Conservation (phyloP, 2,888 invertebrate genomes). For the Cyclophora punctaria region DNA sequence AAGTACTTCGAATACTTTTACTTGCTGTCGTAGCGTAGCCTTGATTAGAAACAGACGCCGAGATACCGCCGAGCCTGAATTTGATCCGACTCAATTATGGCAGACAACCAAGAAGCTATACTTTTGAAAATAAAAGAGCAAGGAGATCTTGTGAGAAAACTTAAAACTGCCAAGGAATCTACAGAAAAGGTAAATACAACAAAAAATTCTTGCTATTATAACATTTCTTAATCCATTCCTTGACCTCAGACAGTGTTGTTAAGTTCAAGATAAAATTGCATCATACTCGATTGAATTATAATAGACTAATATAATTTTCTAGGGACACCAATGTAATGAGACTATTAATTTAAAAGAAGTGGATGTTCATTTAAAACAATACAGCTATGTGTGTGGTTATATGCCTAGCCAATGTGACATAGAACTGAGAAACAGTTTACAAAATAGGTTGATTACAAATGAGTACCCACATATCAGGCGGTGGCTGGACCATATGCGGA, state of each 20-base stretch:
- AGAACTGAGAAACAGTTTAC: constrained; percentile 46
- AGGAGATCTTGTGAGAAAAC: constrained; percentile 86
- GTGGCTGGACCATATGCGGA: constrained; percentile 78
- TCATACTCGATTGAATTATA: constrained; percentile 19
- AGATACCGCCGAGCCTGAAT: not conserved
- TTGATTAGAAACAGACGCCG: constrained; percentile 23
- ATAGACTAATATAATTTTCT: constrained; percentile 32
- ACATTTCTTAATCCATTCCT: no score
- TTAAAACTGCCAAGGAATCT: constrained; percentile 86
- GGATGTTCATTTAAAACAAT: constrained; percentile 62
- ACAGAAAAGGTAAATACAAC: constrained; percentile 79
- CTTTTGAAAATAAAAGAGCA: constrained; percentile 74
- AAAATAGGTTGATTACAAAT: constrained; percentile 40
- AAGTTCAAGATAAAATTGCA: constrained; percentile 18
- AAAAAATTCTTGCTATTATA: no score
- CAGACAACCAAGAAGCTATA: constrained; percentile 50
- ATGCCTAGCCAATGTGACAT: constrained; percentile 69
- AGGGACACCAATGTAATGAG: constrained; percentile 37
- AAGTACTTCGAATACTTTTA: constrained; percentile 47
- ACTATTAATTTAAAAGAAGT: constrained; percentile 43
- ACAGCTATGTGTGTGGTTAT: constrained; percentile 76
- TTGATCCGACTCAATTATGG: constrained; percentile 33
- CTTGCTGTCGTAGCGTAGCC: constrained; percentile 27
- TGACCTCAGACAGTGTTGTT: no score
- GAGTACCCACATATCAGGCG: constrained; percentile 68